Evolutionary conservation across 2,113 vertebrate genomes (phyloP).

Genomic region (Anarhynchus alexandrinus): DNA sequence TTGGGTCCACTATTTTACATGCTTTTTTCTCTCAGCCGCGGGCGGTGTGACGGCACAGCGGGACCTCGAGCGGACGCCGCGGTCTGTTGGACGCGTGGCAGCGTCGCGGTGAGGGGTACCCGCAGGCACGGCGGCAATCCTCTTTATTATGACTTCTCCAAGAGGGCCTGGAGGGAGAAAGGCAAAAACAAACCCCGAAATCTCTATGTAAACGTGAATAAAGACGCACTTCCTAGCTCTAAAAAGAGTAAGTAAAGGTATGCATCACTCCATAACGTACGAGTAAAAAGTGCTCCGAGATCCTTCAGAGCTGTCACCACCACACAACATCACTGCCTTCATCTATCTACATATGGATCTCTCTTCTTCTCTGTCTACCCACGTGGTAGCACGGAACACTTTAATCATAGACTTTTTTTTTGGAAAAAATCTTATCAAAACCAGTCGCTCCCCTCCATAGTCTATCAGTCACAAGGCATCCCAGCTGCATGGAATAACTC

Average conservation of each 20-base stretch:
- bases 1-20: background rate
- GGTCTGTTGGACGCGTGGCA: background rate
- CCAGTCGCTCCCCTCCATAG: accelerated
- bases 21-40: background rate
- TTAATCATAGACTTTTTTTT: background rate
- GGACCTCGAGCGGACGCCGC: background rate
- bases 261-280: background rate
- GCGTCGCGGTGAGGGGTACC: background rate
- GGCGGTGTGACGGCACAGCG: accelerated
- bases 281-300: background rate
- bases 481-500: background rate
- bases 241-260: background rate
- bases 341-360: background rate
- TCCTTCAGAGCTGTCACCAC: background rate
- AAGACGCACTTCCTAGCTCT: background rate
- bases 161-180: background rate
- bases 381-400: background rate
- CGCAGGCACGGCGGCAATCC: too few relatives aligned
- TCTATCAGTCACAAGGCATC: background rate
- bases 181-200: background rate
- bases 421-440: background rate
- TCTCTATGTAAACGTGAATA: background rate
- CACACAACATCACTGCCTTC: background rate
- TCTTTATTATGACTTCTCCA: background rate
- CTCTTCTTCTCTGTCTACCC: background rate